Evolutionary conservation across 2,113 vertebrate species (phyloP).

Genomic region (Otis tarda): DNA sequence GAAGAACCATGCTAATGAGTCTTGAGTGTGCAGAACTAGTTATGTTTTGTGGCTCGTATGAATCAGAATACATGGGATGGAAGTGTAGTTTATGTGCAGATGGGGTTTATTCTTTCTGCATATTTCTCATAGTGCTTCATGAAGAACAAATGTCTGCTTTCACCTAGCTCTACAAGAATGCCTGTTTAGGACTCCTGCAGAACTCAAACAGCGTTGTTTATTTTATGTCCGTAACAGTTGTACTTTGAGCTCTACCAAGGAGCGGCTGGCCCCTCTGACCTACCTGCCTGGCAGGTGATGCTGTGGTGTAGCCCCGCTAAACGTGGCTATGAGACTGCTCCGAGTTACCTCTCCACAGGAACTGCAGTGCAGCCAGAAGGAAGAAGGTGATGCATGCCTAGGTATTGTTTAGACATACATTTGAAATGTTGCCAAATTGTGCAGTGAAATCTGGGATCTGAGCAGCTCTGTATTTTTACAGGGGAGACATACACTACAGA

Average conservation of each 20-base stretch:
- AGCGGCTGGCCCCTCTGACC: background rate
- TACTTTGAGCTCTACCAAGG: background rate
- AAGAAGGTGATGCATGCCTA: background rate
- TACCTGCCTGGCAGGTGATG: background rate
- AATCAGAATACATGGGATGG: background rate
- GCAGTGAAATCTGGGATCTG: background rate
- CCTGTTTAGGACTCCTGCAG: background rate
- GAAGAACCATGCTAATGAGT: background rate
- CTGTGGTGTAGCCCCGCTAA: background rate
- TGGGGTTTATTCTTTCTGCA: background rate
- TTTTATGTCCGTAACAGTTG: background rate
- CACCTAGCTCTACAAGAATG: background rate
- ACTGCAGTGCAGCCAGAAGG: background rate
- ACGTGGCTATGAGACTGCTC: background rate
- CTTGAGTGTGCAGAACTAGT: background rate
- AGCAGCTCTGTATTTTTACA: background rate
- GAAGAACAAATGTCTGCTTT: background rate
- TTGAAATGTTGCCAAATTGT: background rate
- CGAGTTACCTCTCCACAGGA: background rate
- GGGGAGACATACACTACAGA: background rate
- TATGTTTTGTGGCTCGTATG: background rate
- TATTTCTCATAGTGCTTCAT: background rate
- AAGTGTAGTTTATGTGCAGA: background rate
- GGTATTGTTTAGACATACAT: background rate
- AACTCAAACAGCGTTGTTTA: fast-evolving